These are phyloP conservation scores for Nannoperca australis DNA, from an alignment of 2,797 vertebrate species.

Conservation along the genomic window DNA sequence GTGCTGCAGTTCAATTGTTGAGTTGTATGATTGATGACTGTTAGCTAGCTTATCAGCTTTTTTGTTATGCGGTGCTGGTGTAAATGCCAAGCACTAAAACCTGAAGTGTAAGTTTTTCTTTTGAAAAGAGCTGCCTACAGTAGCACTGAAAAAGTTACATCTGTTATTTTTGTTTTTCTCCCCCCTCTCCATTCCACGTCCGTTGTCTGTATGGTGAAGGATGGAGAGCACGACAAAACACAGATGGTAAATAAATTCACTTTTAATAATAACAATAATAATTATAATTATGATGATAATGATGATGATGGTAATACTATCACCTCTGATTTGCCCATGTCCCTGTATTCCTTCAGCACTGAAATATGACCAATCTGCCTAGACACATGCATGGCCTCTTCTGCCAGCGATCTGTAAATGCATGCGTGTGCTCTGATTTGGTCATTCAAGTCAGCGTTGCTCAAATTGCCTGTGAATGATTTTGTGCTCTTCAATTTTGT, in stretches of 20 bases:
- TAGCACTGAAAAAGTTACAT: constrained; percentile 68
- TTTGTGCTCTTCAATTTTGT: constrained; percentile 46
- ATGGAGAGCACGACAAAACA: constrained; percentile 89
- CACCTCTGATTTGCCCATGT: constrained; percentile 67
- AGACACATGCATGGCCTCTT: constrained; percentile 46
- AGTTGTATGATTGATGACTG: constrained; percentile 25
- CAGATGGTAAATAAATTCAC: constrained; percentile 88
- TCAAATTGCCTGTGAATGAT: constrained; percentile 57
- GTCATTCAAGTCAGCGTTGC: constrained; percentile 52
- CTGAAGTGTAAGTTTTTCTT: constrained; percentile 54
- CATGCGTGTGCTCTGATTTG: constrained; percentile 67
- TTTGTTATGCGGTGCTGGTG: constrained; percentile 29
- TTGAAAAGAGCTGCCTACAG: constrained; percentile 49
- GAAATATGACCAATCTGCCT: constrained; percentile 54
- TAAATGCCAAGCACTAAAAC: constrained; percentile 38
- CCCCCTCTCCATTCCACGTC: constrained; percentile 78
- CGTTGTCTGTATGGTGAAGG: constrained; percentile 86
- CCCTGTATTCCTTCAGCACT: constrained; percentile 59
- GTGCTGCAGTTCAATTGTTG: constrained; percentile 7
- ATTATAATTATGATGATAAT: constrained; percentile 55
- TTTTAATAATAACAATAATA: constrained; percentile 75
- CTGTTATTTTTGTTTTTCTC: constrained; percentile 82
- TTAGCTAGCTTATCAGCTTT: constrained; percentile 20
- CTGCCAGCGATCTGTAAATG: constrained; percentile 65
- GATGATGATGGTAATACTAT: constrained; percentile 40